A percentile compares a stretch with the other conserved stretches of the same genome.
Evolutionary conservation across 1,140 invertebrate species (phyloP).

Genomic region (Aphidius gifuensis): DNA sequence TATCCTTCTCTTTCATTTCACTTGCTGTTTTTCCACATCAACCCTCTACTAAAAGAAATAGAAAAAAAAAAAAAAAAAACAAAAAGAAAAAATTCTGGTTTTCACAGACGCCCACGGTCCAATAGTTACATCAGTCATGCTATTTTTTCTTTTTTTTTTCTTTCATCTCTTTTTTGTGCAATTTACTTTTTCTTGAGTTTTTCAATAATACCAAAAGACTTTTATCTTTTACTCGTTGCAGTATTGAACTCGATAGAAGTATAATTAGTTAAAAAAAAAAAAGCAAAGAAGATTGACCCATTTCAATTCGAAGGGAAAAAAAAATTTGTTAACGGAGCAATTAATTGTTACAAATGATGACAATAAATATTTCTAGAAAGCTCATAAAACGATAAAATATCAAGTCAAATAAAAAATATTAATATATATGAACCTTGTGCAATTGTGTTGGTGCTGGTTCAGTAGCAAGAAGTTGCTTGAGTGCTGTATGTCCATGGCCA

Average conservation of each 20-base stretch:
- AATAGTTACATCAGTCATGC: no score
- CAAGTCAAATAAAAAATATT: no score
- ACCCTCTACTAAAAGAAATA: conserved; percentile 15
- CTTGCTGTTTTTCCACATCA: conserved; percentile 20
- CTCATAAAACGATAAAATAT: no score
- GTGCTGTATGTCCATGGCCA: conserved; percentile 56
- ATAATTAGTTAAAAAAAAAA: no score
- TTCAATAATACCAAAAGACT: neutral
- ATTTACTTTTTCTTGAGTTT: conserved; percentile 12
- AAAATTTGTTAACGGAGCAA: no score
- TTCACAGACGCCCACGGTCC: neutral
- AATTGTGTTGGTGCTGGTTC: conserved; percentile 53
- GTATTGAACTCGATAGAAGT: no score
- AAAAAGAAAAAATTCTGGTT: neutral
- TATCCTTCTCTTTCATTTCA: conserved; percentile 6
- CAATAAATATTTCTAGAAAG: no score
- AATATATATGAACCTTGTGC: conserved; percentile 44
- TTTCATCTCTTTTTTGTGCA: neutral
- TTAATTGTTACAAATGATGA: no score
- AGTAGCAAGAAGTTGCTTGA: conserved; percentile 60
- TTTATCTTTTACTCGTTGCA: no score
- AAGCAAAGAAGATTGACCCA: no score
- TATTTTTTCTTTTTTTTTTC: conserved; percentile 14
- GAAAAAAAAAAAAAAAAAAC: conserved; percentile 9
- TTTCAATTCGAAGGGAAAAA: no score